Evolutionary conservation across 2,888 invertebrate species (phyloP), one percentile per base, ranked within the genome.

Genomic region (Tridacna gigas): DNA sequence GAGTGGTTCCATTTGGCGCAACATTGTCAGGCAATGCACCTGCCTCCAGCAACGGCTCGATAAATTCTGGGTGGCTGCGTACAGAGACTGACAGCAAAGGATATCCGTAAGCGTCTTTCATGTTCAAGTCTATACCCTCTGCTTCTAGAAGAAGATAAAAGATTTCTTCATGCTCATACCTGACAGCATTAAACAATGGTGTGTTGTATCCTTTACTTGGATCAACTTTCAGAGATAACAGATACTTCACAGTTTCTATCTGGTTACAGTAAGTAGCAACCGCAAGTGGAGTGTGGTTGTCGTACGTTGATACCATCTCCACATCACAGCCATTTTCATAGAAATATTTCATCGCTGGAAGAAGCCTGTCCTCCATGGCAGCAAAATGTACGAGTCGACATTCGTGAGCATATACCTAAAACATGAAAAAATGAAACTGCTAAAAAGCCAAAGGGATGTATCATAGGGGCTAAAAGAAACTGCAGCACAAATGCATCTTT

Each of bases 21-120:
- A 77, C 77, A 0, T 85, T 47, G 45, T 93, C 89, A 0, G 90
- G 89, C 74, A 91, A 76, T 4, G 92, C 92, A 1, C 93, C 93
- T n/a, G 91, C 90, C 25, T 88, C 79, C 63, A 93, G 74, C 48
- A 93, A 79, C 74, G 86, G 71, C 25, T 87, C 88, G 48, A 88
- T 67, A 37, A 88, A 86, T 47, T 86, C 80, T 63, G 88, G 81
- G 60, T 89, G 85, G 79, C 87, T 80, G 45, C 90, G 78, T 15
- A 90, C 84, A 74, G 91, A 89, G 13, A 86, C 45, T 9, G 89
- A 79, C 37, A 92, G 73, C 3, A 91, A 80, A 11, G 91, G 86
- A 51, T 91, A 90, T 18, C 82, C 77, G 15, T 86, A 80, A 75
- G 47, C 82, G 74, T 86, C 83, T n/a, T 71, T 77, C 22, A 76